These are phyloP conservation scores for Cladopsammia gracilis DNA, from an alignment of 64 coral and sea anemone genomes.

Conservation along the genomic window DNA sequence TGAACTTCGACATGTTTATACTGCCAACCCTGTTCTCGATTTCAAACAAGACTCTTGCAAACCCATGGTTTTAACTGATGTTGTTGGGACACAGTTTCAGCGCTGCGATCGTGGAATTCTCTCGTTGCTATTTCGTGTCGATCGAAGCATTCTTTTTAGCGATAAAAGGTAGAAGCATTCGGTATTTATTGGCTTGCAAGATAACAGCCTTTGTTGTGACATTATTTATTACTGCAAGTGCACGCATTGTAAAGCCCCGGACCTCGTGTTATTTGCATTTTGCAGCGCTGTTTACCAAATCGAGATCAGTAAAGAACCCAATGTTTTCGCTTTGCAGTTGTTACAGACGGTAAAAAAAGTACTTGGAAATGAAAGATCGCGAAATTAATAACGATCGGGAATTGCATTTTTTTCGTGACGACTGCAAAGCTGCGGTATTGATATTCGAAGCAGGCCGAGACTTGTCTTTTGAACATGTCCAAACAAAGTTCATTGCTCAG, in stretches of 20 bases:
- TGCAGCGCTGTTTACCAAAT: neutral
- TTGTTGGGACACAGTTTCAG: neutral
- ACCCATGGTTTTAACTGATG: neutral
- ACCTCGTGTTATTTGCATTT: constrained; percentile 40
- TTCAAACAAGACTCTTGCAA: neutral
- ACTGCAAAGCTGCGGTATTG: constrained; percentile 15
- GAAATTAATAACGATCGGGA: neutral
- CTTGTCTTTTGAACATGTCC: constrained; percentile 22
- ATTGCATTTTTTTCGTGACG: constrained; percentile 13
- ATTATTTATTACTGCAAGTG: neutral
- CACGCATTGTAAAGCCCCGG: neutral
- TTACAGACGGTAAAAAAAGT: neutral
- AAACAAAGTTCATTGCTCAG: neutral
- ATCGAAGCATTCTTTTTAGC: constrained; percentile 6
- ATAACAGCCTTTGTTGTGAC: neutral
- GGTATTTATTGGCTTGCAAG: neutral
- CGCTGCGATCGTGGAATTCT: neutral
- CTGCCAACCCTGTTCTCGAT: neutral
- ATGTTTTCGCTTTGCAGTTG: neutral
- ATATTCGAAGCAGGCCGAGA: constrained; percentile 2
- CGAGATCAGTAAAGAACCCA: neutral
- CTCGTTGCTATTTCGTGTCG: neutral
- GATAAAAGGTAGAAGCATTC: constrained; percentile 1
- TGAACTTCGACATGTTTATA: neutral
- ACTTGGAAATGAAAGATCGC: neutral